Conservation (phyloP, 2,113 vertebrate genomes). For the Hipposideros armiger region DNA sequence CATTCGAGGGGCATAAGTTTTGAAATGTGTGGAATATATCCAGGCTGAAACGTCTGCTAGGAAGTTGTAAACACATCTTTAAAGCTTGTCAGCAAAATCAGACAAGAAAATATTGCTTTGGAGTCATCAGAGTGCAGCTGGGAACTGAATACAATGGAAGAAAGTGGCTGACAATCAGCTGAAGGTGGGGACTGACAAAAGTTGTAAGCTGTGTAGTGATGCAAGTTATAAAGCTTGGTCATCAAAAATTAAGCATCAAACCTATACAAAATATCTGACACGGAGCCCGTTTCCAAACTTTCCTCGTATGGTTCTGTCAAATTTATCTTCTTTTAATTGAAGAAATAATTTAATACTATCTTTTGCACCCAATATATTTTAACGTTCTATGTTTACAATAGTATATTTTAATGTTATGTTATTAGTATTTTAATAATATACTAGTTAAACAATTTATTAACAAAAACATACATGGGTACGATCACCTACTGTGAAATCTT, state of each 20-base stretch:
- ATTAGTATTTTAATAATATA: slow-evolving; percentile 5
- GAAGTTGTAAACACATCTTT: background rate
- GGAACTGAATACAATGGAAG: background rate
- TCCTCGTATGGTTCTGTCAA: background rate
- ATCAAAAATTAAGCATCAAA: background rate
- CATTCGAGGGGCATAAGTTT: background rate
- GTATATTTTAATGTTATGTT: background rate
- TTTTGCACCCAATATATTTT: background rate
- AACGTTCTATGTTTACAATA: background rate
- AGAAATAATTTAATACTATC: background rate
- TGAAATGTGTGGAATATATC: background rate
- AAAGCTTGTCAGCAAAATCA: slow-evolving; percentile 27
- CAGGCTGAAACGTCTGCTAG: background rate
- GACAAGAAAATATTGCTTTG: background rate
- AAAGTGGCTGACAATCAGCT: background rate
- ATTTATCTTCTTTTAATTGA: background rate
- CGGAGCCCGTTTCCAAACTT: background rate
- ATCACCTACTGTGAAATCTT: background rate
- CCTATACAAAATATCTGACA: background rate
- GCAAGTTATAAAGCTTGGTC: background rate
- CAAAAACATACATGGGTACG: background rate
- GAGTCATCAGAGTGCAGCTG: background rate
- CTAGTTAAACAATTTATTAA: background rate
- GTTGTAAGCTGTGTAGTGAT: background rate
- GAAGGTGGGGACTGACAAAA: background rate